Conservation (phyloP, 2,113 vertebrate genomes). For the Vicugna pacos region DNA sequence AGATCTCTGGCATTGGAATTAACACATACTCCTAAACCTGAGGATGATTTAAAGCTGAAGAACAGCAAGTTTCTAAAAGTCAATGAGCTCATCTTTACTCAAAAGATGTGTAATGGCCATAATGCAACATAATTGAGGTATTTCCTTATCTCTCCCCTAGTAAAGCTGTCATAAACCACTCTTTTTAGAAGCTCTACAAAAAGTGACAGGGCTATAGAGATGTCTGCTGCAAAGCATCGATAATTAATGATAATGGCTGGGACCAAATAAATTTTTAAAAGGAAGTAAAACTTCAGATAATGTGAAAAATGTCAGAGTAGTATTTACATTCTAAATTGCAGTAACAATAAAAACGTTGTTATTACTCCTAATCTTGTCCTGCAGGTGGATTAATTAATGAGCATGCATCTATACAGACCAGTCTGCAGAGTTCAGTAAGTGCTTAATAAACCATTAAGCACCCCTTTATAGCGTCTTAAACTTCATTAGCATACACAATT, state of each 20-base stretch:
- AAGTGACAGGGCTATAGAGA: neutral
- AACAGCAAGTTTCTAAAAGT: neutral
- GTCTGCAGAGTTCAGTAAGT: neutral
- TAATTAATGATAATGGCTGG: constrained; percentile 64
- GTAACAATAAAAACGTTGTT: constrained; percentile 65
- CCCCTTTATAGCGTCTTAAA: constrained; percentile 27
- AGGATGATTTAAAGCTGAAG: constrained; percentile 37
- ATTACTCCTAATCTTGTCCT: constrained; percentile 48
- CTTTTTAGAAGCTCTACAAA: neutral
- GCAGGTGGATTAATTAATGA: constrained; percentile 56
- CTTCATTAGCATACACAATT: constrained; percentile 40
- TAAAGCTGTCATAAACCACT: constrained; percentile 6
- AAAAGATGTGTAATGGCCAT: neutral
- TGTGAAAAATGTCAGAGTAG: constrained; percentile 66
- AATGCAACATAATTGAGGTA: neutral
- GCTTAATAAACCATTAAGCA: neutral
- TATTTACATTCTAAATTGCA: constrained; percentile 75
- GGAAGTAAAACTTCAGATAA: constrained; percentile 62
- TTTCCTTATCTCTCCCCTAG: neutral
- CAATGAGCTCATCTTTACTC: constrained; percentile 54
- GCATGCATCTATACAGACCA: constrained; percentile 4
- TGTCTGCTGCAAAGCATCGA: neutral
- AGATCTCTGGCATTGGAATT: constrained; percentile 32
- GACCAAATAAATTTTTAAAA: constrained; percentile 71
- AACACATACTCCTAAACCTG: neutral